These are phyloP conservation scores for Pachypanchax playfairii DNA, from an alignment of 2,113 vertebrate genomes.

Conservation along the genomic window DNA sequence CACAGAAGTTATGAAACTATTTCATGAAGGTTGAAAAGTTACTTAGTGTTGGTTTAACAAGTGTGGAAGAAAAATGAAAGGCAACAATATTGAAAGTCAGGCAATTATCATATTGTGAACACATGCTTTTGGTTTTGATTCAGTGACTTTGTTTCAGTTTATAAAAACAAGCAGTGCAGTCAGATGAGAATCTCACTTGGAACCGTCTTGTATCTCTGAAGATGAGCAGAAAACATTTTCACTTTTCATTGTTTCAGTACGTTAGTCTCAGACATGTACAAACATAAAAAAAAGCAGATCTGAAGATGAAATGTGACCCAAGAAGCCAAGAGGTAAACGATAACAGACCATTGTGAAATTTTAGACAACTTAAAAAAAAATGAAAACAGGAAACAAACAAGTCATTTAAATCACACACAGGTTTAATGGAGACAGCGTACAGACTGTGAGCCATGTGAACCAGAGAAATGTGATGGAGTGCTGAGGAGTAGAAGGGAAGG, in stretches of 20 bases:
- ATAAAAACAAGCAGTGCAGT: background rate
- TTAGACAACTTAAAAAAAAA: conserved; percentile 28
- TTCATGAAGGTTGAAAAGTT: no score
- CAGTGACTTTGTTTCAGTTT: background rate
- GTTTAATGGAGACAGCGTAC: conserved; percentile 8
- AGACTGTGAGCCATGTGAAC: conserved; percentile 22
- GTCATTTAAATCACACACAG: conserved; percentile 17
- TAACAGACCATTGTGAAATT: conserved; percentile 30
- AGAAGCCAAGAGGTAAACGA: conserved; percentile 43
- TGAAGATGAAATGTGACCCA: no score
- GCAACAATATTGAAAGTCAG: background rate
- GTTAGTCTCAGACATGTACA: conserved; percentile 24
- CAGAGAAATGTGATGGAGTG: conserved; percentile 36
- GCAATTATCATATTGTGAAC: conserved; percentile 32
- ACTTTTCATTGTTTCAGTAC: conserved; percentile 10
- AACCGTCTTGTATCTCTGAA: conserved; percentile 3
- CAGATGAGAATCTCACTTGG: background rate
- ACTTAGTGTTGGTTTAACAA: no score
- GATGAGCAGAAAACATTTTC: conserved; percentile 7
- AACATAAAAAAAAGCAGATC: conserved; percentile 28
- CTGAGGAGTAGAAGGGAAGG: conserved; percentile 37
- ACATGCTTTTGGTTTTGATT: background rate
- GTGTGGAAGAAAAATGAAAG: background rate
- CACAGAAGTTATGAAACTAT: no score
- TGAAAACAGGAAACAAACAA: conserved; percentile 8